Evolutionary conservation across 2,797 vertebrate genomes (phyloP).

Genomic region (Botia kubotai): DNA sequence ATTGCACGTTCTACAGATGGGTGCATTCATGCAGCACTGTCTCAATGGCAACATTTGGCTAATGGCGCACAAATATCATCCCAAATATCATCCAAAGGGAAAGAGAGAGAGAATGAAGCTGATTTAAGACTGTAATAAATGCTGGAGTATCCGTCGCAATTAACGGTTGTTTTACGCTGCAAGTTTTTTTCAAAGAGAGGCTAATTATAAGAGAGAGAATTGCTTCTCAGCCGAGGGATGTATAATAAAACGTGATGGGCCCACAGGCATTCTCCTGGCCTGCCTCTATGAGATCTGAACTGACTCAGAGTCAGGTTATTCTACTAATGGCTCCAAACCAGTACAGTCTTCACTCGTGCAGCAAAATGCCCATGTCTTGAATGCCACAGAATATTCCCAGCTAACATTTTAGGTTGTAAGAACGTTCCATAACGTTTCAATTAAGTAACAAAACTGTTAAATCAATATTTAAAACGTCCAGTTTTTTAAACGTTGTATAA

Average conservation of each 20-base stretch:
- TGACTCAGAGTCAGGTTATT: conserved; percentile 30
- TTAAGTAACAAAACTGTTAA: too few species aligned
- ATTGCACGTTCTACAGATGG: conserved; percentile 30
- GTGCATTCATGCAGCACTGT: conserved; percentile 59
- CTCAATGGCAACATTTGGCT: conserved; percentile 74
- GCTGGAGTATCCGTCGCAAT: conserved; percentile 72
- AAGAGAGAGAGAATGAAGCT: conserved; percentile 56
- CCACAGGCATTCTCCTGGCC: conserved; percentile 38
- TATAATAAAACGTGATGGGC: conserved; percentile 58
- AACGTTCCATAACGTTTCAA: too few species aligned
- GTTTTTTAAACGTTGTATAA: too few species aligned
- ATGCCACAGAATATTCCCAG: not conserved
- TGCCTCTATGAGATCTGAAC: conserved; percentile 42
- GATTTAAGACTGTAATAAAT: conserved; percentile 72
- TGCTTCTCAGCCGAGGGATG: conserved; percentile 45
- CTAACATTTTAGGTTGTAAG: too few species aligned
- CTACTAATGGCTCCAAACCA: conserved; percentile 29
- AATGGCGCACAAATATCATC: conserved; percentile 77
- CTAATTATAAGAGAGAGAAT: conserved; percentile 70
- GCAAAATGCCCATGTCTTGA: not conserved
- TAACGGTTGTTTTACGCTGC: conserved; percentile 72
- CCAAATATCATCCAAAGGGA: too few species aligned
- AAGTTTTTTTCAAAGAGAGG: conserved; percentile 63
- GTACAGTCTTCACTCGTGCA: not conserved
- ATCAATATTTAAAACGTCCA: too few species aligned